Percentiles rank a stretch among this genome's conserved stretches.
phyloP scores from a whole-genome alignment of 2,888 invertebrate species.

The Ceraclea dissimilis region DNA sequence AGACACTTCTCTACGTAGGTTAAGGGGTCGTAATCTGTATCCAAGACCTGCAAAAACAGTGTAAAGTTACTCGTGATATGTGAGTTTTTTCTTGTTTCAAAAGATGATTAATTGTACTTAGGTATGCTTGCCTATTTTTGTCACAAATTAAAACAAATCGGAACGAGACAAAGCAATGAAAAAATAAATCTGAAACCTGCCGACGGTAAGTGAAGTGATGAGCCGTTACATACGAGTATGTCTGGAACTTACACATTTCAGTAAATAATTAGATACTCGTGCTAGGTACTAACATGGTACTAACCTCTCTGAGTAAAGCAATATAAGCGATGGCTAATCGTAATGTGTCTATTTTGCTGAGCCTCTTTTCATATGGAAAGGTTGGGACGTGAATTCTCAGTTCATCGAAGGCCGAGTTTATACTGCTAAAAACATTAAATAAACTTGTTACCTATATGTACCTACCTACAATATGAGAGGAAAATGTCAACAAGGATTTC shows the following conservation, averaged over 20 bases:
- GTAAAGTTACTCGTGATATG: background rate
- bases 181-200: no score
- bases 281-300: background rate
- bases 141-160: no score
- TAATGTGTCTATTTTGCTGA: conserved; percentile 97
- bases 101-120: background rate
- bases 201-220: no score
- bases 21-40: conserved; percentile 83
- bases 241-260: no score
- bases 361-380: conserved; percentile 96
- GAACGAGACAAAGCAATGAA: no score
- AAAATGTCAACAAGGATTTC: no score
- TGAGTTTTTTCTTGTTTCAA: no score
- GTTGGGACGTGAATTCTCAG: conserved; percentile 96
- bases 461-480: background rate
- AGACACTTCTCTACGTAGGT: conserved; percentile 91
- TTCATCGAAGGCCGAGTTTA: conserved; percentile 98
- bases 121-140: background rate
- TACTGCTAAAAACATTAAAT: conserved; percentile 70
- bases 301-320: conserved; percentile 74
- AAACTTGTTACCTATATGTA: conserved; percentile 16
- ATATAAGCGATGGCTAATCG: conserved; percentile 97
- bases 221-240: no score
- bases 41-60: conserved; percentile 51
- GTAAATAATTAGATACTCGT: no score